phyloP scores from a whole-genome alignment of 2,797 vertebrate species.

The Falco peregrinus region DNA sequence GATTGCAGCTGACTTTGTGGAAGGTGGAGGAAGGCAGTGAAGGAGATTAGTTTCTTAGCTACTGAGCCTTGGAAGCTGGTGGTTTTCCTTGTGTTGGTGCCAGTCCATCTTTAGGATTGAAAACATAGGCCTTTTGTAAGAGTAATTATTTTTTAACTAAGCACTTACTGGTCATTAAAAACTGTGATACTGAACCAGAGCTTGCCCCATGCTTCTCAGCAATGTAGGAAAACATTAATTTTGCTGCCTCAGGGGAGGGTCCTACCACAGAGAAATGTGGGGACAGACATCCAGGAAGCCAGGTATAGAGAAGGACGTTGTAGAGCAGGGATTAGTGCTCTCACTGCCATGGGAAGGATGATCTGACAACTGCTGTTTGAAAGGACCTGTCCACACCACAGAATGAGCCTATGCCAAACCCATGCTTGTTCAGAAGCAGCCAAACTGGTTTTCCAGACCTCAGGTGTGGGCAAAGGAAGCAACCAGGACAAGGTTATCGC shows the following conservation, averaged over 20 bases:
- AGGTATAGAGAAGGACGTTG: neutral
- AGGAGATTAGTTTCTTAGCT: slow-evolving; percentile 10
- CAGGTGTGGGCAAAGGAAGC: neutral
- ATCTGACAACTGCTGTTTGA: neutral
- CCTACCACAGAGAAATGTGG: neutral
- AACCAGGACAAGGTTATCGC: neutral
- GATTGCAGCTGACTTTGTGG: neutral
- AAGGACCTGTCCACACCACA: neutral
- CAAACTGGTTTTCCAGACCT: neutral
- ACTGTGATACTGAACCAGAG: neutral
- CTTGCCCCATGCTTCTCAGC: neutral
- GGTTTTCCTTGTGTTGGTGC: neutral
- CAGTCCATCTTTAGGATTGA: neutral
- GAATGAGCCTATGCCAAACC: neutral
- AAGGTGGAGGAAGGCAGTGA: neutral
- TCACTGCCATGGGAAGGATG: neutral
- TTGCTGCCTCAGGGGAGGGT: neutral
- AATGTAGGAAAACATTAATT: neutral
- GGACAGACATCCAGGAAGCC: neutral
- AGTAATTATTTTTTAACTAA: neutral
- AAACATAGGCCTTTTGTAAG: neutral
- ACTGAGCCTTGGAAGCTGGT: neutral
- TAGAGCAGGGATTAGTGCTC: neutral
- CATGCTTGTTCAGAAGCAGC: neutral
- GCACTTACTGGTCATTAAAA: neutral